phyloP scores from a whole-genome alignment of 2,888 invertebrate genomes.

The Acronicta aceris region DNA sequence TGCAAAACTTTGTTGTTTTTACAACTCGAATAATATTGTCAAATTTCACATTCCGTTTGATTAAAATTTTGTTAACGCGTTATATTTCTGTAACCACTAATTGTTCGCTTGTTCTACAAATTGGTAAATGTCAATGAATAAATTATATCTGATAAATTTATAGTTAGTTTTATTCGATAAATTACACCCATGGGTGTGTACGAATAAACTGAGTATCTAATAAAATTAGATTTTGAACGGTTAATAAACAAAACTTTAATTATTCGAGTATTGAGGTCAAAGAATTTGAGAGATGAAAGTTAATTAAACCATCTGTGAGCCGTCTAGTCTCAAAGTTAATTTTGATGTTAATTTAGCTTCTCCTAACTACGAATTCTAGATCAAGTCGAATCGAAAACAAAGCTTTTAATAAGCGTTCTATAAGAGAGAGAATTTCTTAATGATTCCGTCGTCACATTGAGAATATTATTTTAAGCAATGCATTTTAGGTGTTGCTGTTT shows the following conservation, averaged over 20 bases:
- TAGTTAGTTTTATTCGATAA: constrained; percentile 22
- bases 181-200: constrained; percentile 22
- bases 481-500: too few species aligned
- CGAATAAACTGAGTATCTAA: constrained; percentile 10
- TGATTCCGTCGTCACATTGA: not conserved
- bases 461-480: too few species aligned
- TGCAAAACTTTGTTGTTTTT: constrained; percentile 59
- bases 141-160: constrained; percentile 16
- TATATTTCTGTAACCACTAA: not conserved
- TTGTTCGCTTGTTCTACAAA: not conserved
- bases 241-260: constrained; percentile 49
- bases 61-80: constrained; percentile 5
- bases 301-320: constrained; percentile 47
- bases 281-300: constrained; percentile 42
- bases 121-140: constrained; percentile 14
- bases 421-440: not conserved
- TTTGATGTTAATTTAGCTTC: constrained; percentile 32
- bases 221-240: constrained; percentile 37
- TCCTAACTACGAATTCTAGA: constrained; percentile 10
- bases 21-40: constrained; percentile 32
- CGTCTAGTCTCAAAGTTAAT: constrained; percentile 33
- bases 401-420: not conserved
- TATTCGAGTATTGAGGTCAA: constrained; percentile 40
- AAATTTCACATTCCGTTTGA: constrained; percentile 21
- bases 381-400: constrained; percentile 10